Base-by-base conservation (phyloP, 2,888 invertebrate genomes). In the Tenthredo amoena region DNA sequence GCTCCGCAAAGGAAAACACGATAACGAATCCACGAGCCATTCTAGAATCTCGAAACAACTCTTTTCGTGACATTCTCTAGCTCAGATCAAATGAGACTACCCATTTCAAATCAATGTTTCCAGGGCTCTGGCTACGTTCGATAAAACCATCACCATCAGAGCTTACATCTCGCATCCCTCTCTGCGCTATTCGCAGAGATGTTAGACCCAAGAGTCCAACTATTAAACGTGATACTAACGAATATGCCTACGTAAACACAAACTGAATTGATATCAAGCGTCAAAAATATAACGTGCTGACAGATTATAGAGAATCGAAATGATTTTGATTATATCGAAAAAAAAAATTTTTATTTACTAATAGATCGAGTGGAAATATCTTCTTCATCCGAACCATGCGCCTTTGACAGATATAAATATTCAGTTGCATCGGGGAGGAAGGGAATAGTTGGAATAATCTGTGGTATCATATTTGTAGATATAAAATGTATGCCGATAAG, bases 371-470 rank as follows among this genome's bases (percentile, higher is more conserved):
- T 34, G 6, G n/a, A 37, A 71, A 74, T 1, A 74, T n/a, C 10
- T 74, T 43, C 12, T 9, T 18, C 68, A 43, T 74, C 12, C 12
- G 72, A 74, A 4, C 71, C 37, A 34, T 18, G 34, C 9, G 34
- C 18, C 71, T 71, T 74, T 74, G 43, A 40, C 72, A 40, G 21
- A n/a, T 43, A 43, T 43, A 43, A 74, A 43, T 43, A 74, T 74
- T 21, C 72, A 74, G 21, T 43, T 26, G 68, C 31, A 68, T 68
- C 6, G 34, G 4, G 18, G 3, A 34, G 72, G 40, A 12, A 43
- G 43, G 72, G 21, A 43, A 74, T 74, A 40, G 72, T 74, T 43
- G 72, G 43, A 74, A 74, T 74, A 74, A 74, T 74, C 43, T 43
- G 72, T 21, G 72, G 21, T 43, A 74, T 74, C 72, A 74, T 74